phyloP scores from a whole-genome alignment of 1,140 invertebrate species.

The Babylonia areolata region DNA sequence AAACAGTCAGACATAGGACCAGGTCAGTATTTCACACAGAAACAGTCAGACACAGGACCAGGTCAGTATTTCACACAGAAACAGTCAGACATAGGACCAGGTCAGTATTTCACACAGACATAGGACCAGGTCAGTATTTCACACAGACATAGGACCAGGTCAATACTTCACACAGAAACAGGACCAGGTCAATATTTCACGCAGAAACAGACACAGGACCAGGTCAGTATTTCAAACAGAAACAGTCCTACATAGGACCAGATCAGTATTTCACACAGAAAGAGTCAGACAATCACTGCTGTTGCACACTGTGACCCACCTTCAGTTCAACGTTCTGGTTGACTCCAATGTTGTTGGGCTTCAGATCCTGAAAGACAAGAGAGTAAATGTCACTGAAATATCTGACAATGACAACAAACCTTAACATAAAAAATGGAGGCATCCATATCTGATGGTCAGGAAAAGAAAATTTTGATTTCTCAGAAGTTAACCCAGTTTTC shows the following conservation, averaged over 20 bases:
- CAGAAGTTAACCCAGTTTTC: no score
- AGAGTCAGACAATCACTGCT: not conserved
- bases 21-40: no score
- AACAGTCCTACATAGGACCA: not conserved
- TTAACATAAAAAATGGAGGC: no score
- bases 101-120: not conserved
- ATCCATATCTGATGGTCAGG: no score
- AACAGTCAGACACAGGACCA: no score
- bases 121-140: not conserved
- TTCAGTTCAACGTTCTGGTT: conserved; percentile 99
- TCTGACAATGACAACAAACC: no score
- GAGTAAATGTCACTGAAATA: not conserved
- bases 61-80: no score
- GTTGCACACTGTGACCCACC: conserved; percentile 64
- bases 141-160: not conserved
- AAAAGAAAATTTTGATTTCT: no score
- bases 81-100: no score
- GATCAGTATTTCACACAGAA: not conserved
- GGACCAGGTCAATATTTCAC: no score
- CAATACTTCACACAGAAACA: not conserved
- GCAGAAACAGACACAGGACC: not conserved
- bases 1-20: no score
- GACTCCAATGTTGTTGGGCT: conserved; percentile 99
- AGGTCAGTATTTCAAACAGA: not conserved
- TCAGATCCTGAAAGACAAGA: conserved; percentile 86